A percentile compares a stretch with the other conserved stretches of the same genome.
Conservation (phyloP, 2,797 vertebrate species). For the Myripristis murdjan region DNA sequence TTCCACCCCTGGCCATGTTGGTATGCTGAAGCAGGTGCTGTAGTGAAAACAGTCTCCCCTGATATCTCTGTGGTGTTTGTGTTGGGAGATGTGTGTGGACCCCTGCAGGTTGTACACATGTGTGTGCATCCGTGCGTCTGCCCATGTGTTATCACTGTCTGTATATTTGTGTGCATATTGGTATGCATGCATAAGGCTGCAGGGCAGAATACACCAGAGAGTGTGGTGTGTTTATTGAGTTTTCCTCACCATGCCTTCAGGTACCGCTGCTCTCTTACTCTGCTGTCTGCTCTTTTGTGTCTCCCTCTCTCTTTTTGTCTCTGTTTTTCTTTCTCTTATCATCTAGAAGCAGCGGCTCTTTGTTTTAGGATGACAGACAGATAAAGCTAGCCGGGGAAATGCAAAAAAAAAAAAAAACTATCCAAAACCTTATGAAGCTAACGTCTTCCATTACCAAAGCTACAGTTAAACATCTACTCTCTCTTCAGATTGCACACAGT, state of each 20-base stretch:
- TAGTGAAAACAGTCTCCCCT: constrained; percentile 52
- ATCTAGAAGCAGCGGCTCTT: background rate
- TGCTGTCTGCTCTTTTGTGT: constrained; percentile 10
- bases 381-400: constrained; percentile 8
- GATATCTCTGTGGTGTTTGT: constrained; percentile 28
- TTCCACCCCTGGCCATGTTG: constrained; percentile 18
- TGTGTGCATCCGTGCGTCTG: constrained; percentile 9
- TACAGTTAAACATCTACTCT: constrained; percentile 27
- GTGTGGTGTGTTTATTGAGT: constrained; percentile 70
- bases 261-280: constrained; percentile 37
- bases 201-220: constrained; percentile 70
- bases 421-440: too few relatives aligned
- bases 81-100: constrained; percentile 43
- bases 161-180: constrained; percentile 34
- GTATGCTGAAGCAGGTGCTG: constrained; percentile 56
- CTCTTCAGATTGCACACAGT: constrained; percentile 1
- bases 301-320: constrained; percentile 12
- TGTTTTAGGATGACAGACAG: constrained; percentile 16
- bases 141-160: constrained; percentile 45
- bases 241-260: constrained; percentile 56
- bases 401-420: background rate
- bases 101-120: constrained; percentile 45
- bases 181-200: constrained; percentile 47
- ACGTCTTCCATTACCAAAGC: constrained; percentile 24
- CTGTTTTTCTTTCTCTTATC: constrained; percentile 6